Evolutionary conservation across 1,140 invertebrate genomes (phyloP).

Genomic region (Ectropis grisescens): DNA sequence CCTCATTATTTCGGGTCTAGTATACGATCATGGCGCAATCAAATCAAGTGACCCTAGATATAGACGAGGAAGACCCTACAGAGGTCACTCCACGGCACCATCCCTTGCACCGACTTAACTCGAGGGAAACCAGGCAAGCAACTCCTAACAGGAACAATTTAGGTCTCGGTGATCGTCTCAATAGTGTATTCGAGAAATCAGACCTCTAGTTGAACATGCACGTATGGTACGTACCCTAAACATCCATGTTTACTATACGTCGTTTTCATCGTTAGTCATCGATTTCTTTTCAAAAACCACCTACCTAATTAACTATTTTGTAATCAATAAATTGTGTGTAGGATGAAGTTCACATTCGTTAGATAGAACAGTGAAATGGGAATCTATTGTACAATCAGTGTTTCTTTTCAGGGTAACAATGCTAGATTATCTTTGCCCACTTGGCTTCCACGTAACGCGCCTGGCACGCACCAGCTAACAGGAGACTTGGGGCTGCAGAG

Average conservation of each 20-base stretch:
- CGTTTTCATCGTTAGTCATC: too few species aligned
- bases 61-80: conserved; percentile 38
- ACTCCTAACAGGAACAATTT: conserved; percentile 37
- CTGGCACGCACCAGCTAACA: conserved; percentile 33
- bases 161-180: conserved; percentile 51
- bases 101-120: conserved; percentile 41
- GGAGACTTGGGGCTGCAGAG: conserved; percentile 29
- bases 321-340: too few species aligned
- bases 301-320: too few species aligned
- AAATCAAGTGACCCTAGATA: conserved; percentile 51
- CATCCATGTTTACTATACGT: too few species aligned
- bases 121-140: conserved; percentile 33
- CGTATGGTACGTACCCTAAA: conserved; percentile 54
- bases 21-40: conserved; percentile 59
- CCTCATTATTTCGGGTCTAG: too few species aligned
- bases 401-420: conserved; percentile 53
- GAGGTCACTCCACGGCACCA: conserved; percentile 34
- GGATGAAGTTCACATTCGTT: too few species aligned
- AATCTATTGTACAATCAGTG: too few species aligned
- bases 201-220: conserved; percentile 56
- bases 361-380: too few species aligned
- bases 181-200: conserved; percentile 59
- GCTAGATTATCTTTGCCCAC: conserved; percentile 51
- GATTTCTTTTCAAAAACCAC: too few species aligned
- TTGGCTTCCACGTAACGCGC: conserved; percentile 48